Evolutionary conservation across 2,113 vertebrate genomes (phyloP).

Genomic region (Psephotus haematonotus): DNA sequence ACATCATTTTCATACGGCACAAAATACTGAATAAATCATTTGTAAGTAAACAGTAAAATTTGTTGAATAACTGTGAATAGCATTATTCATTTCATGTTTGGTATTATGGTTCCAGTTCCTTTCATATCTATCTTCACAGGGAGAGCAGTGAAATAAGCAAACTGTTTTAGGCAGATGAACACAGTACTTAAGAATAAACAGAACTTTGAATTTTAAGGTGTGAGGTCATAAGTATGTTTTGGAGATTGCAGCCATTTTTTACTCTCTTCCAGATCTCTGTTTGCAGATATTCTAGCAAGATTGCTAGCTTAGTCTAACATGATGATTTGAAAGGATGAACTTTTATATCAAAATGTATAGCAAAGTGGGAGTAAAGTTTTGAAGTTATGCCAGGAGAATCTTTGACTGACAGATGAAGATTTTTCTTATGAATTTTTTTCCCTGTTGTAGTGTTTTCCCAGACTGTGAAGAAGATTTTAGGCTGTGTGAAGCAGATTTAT

Average conservation of each 20-base stretch:
- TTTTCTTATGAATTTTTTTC: neutral
- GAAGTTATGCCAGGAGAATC: conserved; percentile 44
- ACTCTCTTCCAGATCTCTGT: neutral
- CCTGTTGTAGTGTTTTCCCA: conserved; percentile 39
- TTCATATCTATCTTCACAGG: neutral
- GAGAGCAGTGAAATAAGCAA: neutral
- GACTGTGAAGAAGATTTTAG: conserved; percentile 35
- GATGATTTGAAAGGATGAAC: conserved; percentile 53
- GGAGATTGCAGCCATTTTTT: neutral
- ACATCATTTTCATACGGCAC: neutral
- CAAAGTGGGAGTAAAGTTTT: conserved; percentile 53
- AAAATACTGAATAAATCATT: neutral
- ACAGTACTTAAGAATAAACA: neutral
- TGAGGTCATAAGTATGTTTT: neutral
- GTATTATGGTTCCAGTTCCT: neutral
- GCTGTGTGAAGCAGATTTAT: conserved; percentile 43
- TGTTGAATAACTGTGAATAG: neutral
- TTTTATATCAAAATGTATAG: conserved; percentile 34
- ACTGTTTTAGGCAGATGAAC: neutral
- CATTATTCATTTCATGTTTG: neutral
- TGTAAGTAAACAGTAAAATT: neutral
- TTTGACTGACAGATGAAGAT: conserved; percentile 42
- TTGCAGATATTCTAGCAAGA: conserved; percentile 25
- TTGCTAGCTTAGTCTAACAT: conserved; percentile 47
- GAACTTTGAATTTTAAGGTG: neutral